phyloP scores from a whole-genome alignment of 2,113 vertebrate genomes.

The Bos javanicus region DNA sequence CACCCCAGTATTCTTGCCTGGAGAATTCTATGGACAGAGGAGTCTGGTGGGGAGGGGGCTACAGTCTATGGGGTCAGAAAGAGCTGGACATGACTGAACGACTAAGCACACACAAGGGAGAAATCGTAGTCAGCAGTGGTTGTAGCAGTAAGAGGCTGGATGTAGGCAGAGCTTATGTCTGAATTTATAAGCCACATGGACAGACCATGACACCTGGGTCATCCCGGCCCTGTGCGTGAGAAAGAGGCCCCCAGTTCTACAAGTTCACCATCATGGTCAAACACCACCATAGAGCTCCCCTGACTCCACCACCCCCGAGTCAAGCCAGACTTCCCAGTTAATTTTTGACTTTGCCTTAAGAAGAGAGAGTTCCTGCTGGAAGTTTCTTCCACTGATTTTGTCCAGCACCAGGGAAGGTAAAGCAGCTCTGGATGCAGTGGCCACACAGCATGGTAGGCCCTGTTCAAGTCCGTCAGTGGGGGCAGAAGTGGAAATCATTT shows the following conservation, averaged over 20 bases:
- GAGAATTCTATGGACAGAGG: neutral
- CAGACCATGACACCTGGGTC: rapidly evolving
- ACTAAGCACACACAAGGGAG: neutral
- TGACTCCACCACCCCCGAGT: rapidly evolving
- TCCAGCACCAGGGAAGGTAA: neutral
- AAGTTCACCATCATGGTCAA: rapidly evolving
- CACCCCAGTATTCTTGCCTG: neutral
- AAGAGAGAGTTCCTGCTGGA: neutral
- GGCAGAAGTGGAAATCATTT: neutral
- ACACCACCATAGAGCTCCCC: rapidly evolving
- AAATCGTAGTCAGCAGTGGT: rapidly evolving
- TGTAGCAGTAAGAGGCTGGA: neutral
- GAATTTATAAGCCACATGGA: neutral
- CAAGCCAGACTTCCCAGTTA: neutral
- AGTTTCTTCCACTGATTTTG: neutral
- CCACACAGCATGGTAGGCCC: rapidly evolving
- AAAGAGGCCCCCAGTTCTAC: rapidly evolving
- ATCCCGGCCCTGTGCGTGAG: rapidly evolving
- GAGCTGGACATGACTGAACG: rapidly evolving
- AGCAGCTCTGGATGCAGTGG: rapidly evolving
- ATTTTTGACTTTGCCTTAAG: neutral
- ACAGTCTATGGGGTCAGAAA: neutral
- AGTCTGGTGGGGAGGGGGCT: neutral
- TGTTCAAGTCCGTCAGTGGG: rapidly evolving
- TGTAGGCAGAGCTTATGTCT: rapidly evolving